phyloP scores from a whole-genome alignment of 2,888 invertebrate species.

The Ctena decussata region DNA sequence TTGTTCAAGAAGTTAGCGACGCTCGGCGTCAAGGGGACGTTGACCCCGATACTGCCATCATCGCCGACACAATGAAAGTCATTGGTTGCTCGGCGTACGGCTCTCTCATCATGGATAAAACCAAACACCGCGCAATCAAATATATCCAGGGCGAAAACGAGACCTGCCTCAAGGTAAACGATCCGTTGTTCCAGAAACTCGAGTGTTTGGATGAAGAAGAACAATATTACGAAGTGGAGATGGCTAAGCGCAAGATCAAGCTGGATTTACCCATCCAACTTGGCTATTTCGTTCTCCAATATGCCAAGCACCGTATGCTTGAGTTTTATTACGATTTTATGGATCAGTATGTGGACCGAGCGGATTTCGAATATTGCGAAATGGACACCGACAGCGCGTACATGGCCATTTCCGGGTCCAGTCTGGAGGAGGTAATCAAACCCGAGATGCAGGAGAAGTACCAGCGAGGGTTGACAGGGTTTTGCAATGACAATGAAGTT shows the following conservation, averaged over 20 bases:
- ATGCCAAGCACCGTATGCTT: too few relatives aligned
- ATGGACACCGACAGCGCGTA: slow-evolving; percentile 70
- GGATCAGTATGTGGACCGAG: slow-evolving; percentile 59
- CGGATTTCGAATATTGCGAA: slow-evolving; percentile 57
- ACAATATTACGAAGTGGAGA: too few relatives aligned
- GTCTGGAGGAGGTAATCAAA: slow-evolving; percentile 42
- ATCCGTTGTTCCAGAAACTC: too few relatives aligned
- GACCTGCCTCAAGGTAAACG: slow-evolving; percentile 9
- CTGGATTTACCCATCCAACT: too few relatives aligned
- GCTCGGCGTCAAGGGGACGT: slow-evolving; percentile 34
- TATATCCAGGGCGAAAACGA: slow-evolving; percentile 56
- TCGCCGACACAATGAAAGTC: slow-evolving; percentile 43
- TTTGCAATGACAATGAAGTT: slow-evolving; percentile 26
- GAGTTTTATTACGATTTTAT: too few relatives aligned
- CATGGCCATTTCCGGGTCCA: slow-evolving; percentile 50
- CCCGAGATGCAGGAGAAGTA: too few relatives aligned
- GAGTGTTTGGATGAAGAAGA: too few relatives aligned
- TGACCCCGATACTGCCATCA: slow-evolving; percentile 30
- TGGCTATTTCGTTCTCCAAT: too few relatives aligned
- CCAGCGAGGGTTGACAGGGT: too few relatives aligned
- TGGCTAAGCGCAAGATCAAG: too few relatives aligned
- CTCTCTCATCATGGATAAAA: slow-evolving; percentile 59
- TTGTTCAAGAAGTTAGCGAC: not conserved
- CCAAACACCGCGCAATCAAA: slow-evolving; percentile 36
- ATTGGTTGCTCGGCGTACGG: slow-evolving; percentile 54